Evolutionary conservation across 1,140 invertebrate species (phyloP).

Genomic region (Hetaerina americana): DNA sequence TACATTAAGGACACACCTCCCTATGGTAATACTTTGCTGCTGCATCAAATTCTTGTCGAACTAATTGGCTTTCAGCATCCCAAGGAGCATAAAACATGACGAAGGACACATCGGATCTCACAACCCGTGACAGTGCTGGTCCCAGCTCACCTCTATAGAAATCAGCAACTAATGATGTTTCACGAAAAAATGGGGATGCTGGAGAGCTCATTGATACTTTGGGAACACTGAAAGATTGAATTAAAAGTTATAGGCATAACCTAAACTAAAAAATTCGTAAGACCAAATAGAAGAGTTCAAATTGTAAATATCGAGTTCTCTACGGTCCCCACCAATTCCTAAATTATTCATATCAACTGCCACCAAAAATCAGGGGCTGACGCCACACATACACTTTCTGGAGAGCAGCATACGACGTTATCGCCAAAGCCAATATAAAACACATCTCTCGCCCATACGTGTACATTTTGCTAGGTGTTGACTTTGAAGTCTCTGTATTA

Average conservation of each 20-base stretch:
- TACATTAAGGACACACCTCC: constrained; percentile 39
- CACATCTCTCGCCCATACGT: constrained; percentile 29
- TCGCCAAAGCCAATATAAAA: constrained; percentile 29
- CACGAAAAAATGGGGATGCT: constrained; percentile 52
- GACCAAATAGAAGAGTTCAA: neutral
- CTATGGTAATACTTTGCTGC: constrained; percentile 54
- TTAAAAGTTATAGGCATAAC: neutral
- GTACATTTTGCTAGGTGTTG: constrained; percentile 29
- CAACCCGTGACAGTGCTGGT: constrained; percentile 41
- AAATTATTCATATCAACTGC: neutral
- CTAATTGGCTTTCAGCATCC: constrained; percentile 65
- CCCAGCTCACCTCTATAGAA: constrained; percentile 57
- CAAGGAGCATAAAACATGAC: constrained; percentile 84
- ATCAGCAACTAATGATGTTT: constrained; percentile 47
- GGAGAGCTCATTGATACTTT: constrained; percentile 49
- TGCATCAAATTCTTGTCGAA: constrained; percentile 54
- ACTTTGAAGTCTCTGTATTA: constrained; percentile 21
- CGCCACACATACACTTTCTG: constrained; percentile 31
- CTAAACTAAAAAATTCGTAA: neutral
- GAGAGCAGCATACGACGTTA: constrained; percentile 33
- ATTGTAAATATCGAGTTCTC: neutral
- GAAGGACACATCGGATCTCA: constrained; percentile 53
- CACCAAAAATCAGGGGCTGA: neutral
- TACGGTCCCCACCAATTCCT: neutral
- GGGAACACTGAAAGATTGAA: constrained; percentile 40